Evolutionary conservation across 2,888 invertebrate genomes (phyloP).

Genomic region (Melanotus villosus): DNA sequence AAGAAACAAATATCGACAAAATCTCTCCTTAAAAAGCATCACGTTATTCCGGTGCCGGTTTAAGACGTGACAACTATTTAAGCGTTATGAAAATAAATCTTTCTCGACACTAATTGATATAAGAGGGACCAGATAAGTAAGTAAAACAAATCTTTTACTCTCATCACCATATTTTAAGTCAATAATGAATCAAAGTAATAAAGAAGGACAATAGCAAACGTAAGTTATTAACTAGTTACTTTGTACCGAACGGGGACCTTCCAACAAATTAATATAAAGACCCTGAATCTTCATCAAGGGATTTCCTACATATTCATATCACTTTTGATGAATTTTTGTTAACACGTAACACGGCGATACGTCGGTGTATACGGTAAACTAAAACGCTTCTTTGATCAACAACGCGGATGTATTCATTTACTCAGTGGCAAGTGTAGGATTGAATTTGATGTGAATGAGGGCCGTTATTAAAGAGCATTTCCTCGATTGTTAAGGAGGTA

Average conservation of each 20-base stretch:
- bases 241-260: slow-evolving; percentile 7
- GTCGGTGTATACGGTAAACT: slow-evolving; percentile 33
- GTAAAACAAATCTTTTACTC: too few species aligned
- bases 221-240: too few species aligned
- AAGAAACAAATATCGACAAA: too few species aligned
- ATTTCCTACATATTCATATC: slow-evolving; percentile 35
- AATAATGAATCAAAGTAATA: too few species aligned
- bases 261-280: slow-evolving; percentile 29
- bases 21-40: too few species aligned
- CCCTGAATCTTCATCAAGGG: slow-evolving; percentile 35
- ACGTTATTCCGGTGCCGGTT: too few species aligned
- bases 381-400: slow-evolving; percentile 33
- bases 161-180: too few species aligned
- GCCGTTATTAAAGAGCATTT: slow-evolving; percentile 1
- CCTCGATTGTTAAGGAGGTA: slow-evolving; percentile 29
- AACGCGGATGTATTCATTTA: slow-evolving; percentile 42
- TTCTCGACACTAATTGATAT: too few species aligned
- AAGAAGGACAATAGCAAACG: too few species aligned
- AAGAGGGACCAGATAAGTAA: too few species aligned
- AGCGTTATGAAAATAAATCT: too few species aligned
- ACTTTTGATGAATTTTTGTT: slow-evolving; percentile 34
- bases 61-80: too few species aligned
- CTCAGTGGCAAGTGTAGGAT: slow-evolving; percentile 36
- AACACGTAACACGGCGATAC: slow-evolving; percentile 29
- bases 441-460: slow-evolving; percentile 36